Evolutionary conservation across 2,888 invertebrate species (phyloP), one percentile per base, ranked within the genome.

Genomic region (Catocala fraxini): DNA sequence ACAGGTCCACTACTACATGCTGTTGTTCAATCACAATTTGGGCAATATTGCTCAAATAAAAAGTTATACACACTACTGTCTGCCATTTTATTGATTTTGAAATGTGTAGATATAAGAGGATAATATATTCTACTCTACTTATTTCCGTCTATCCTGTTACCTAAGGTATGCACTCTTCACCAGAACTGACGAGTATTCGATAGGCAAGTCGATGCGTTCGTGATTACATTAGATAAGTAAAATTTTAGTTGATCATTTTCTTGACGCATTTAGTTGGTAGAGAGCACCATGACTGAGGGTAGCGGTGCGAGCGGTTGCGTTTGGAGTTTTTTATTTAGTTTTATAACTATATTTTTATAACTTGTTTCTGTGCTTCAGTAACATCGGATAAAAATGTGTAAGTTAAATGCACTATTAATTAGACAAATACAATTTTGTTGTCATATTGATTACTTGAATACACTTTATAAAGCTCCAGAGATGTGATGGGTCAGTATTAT

Each of bases 241-340:
- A 87, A 87, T 85, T 84, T 81, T 83, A 80, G 80, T 83, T 72
- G 59, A 71, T 73, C 59, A 58, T 70, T 73, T 68, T 68, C 71
- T 74, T 73, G 71, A 75, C 73, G 74, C 68, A 70, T 61, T 70
- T 73, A 70, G 63, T 62, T 56, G 49, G 56, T 77, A 75, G 71
- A 77, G 68, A 78, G 86, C 88, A 86, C 88, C 87, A 83, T 82
- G 89, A 90, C 89, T 88, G 86, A 89, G 73, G 79, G 79, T 76
- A 77, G 81, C 76, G 82, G 85, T 88, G 89, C 83, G 66, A 69
- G 68, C 71, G 70, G 71, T 79, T 79, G 65, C 66, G 79, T 89
- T 90, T 90, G 78, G 85, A 90, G 80, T 81, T 80, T 58, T 90
- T 90, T 91, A 89, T 90, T 89, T 89, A 87, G 86, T 89, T 89